A percentile compares a stretch with the other conserved stretches of the same genome.
phyloP scores from a whole-genome alignment of 2,113 vertebrate species.

The Haplochromis burtoni region DNA sequence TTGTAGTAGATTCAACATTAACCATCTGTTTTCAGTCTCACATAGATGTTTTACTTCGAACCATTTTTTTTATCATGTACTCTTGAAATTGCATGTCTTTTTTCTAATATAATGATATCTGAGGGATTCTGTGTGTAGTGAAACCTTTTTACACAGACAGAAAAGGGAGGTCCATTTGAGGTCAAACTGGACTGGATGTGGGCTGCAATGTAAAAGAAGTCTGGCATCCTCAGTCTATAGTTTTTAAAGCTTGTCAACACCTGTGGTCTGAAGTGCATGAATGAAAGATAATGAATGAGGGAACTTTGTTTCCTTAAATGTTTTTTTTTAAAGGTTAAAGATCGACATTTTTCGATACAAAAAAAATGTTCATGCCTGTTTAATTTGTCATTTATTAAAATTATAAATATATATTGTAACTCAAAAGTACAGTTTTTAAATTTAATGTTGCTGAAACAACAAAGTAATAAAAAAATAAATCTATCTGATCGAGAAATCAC shows the following conservation, averaged over 20 bases:
- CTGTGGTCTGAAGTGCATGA: not conserved
- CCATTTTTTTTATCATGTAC: not conserved
- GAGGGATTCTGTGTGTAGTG: not conserved
- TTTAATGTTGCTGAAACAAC: too few species aligned
- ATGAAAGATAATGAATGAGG: not conserved
- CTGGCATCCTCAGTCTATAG: not conserved
- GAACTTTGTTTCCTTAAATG: not conserved
- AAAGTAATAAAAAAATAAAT: too few species aligned
- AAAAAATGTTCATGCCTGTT: too few species aligned
- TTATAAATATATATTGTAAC: too few species aligned
- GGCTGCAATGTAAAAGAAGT: not conserved
- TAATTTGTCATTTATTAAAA: too few species aligned
- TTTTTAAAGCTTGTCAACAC: not conserved
- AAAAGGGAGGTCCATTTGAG: not conserved
- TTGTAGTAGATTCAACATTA: not conserved
- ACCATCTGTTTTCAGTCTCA: not conserved
- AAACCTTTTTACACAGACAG: not conserved
- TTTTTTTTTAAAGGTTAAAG: not conserved
- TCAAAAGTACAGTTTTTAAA: too few species aligned
- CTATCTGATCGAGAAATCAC: too few species aligned
- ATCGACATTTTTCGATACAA: too few species aligned
- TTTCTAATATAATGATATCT: not conserved
- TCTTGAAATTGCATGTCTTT: not conserved
- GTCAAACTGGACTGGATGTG: not conserved
- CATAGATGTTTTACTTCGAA: not conserved